A percentile compares a stretch with the other conserved stretches of the same genome.
Conservation (phyloP, 2,113 vertebrate species). For the Pleuronectes platessa region DNA sequence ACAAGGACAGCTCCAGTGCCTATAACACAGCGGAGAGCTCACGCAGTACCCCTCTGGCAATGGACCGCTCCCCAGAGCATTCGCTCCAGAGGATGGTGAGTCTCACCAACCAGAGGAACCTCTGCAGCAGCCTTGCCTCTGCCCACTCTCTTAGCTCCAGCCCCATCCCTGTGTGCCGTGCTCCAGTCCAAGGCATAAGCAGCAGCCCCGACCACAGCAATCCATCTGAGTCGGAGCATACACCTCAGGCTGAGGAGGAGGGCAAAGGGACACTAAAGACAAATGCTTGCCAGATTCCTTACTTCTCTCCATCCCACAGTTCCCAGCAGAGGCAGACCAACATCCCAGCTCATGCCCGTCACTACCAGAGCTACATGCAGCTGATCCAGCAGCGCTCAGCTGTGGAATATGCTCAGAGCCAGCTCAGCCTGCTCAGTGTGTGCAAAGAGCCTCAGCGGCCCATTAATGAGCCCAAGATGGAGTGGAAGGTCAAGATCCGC, state of each 20-base stretch:
- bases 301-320: conserved; percentile 91
- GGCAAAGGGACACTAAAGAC: conserved; percentile 71
- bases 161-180: conserved; percentile 75
- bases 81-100: conserved; percentile 92
- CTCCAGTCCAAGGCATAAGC: conserved; percentile 75
- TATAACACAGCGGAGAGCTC: conserved; percentile 98
- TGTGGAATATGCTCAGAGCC: conserved; percentile 94
- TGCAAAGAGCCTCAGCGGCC: conserved; percentile 87
- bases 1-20: conserved; percentile 97
- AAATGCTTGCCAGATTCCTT: conserved; percentile 80
- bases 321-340: conserved; percentile 87
- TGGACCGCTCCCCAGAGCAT: conserved; percentile 91
- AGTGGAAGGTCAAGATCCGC: conserved; percentile 98
- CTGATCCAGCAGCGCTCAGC: conserved; percentile 95
- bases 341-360: conserved; percentile 91
- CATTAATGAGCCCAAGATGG: conserved; percentile 89
- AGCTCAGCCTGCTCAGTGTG: conserved; percentile 91
- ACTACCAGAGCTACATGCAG: conserved; percentile 98
- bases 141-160: conserved; percentile 60
- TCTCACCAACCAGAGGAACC: conserved; percentile 93
- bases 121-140: conserved; percentile 81
- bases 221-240: conserved; percentile 74
- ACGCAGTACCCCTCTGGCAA: conserved; percentile 89
- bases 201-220: conserved; percentile 82
- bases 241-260: conserved; percentile 76